A percentile compares a stretch with the other conserved stretches of the same genome.
Conservation (phyloP, 1,140 invertebrate species). For the Ptiloglossa arizonensis region DNA sequence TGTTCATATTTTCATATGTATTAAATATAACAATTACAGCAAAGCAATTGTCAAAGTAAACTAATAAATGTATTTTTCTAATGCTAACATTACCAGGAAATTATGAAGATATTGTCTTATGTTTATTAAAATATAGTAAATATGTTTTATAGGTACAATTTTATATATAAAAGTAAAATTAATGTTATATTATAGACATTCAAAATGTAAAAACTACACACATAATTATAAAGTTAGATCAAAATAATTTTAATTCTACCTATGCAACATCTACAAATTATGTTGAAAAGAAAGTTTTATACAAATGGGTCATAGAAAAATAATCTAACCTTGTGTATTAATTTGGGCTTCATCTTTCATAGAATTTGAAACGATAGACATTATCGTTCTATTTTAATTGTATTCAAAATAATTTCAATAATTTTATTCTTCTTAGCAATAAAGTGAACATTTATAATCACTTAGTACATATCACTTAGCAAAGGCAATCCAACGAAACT, state of each 20-base stretch:
- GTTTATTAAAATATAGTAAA: background rate
- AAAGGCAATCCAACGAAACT: too few species aligned
- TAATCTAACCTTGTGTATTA: conserved; percentile 41
- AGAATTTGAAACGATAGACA: conserved; percentile 15
- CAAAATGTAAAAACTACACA: background rate
- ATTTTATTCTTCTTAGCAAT: background rate
- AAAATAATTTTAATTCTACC: background rate
- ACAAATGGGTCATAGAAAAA: background rate
- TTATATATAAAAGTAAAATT: background rate
- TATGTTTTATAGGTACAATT: background rate
- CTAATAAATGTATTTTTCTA: background rate
- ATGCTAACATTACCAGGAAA: background rate
- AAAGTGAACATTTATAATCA: background rate
- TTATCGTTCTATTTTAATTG: background rate
- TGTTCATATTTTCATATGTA: background rate
- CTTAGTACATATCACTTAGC: too few species aligned
- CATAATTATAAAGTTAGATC: background rate
- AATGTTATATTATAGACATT: background rate
- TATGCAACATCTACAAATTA: background rate
- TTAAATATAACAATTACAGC: background rate
- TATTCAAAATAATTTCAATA: background rate
- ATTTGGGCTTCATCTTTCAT: conserved; percentile 9
- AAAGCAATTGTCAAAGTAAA: background rate
- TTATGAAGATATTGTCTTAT: background rate
- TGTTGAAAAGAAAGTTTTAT: background rate